A percentile compares a stretch with the other conserved stretches of the same genome.
Conservation (phyloP, 2,797 vertebrate species). For the Liparis tanakae region DNA sequence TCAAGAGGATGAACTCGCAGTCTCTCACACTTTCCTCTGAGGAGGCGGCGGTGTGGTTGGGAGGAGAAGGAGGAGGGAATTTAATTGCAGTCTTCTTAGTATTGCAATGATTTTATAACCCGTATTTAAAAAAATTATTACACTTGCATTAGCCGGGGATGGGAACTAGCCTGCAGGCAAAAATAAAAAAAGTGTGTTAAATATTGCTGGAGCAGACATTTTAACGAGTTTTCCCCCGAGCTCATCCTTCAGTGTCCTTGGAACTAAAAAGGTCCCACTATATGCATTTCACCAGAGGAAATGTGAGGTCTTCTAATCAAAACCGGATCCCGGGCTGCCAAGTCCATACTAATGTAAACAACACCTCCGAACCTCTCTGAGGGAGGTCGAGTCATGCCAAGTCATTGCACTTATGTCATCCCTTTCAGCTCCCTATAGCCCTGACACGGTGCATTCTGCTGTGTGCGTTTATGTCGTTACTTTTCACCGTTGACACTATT, state of each 20-base stretch:
- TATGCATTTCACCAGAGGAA: slow-evolving; percentile 64
- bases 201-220: slow-evolving; percentile 73
- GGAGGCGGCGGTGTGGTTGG: neutral
- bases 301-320: slow-evolving; percentile 55
- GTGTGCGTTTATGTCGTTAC: slow-evolving; percentile 10
- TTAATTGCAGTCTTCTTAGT: slow-evolving; percentile 58
- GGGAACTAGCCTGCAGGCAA: slow-evolving; percentile 65
- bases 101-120: slow-evolving; percentile 72
- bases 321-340: slow-evolving; percentile 63
- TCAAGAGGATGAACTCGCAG: slow-evolving; percentile 36
- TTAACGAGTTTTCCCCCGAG: slow-evolving; percentile 64
- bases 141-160: slow-evolving; percentile 59
- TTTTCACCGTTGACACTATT: slow-evolving; percentile 12
- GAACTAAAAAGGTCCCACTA: slow-evolving; percentile 63
- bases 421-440: slow-evolving; percentile 42
- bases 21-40: slow-evolving; percentile 22
- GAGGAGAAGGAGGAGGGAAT: neutral
- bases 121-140: slow-evolving; percentile 70
- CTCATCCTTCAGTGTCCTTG: slow-evolving; percentile 77
- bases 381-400: slow-evolving; percentile 53
- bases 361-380: slow-evolving; percentile 65
- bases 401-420: slow-evolving; percentile 62
- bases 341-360: slow-evolving; percentile 75
- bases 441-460: slow-evolving; percentile 41
- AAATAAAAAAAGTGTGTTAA: slow-evolving; percentile 71